Conservation (phyloP, 2,113 vertebrate species). For the Muscicapa adusta region DNA sequence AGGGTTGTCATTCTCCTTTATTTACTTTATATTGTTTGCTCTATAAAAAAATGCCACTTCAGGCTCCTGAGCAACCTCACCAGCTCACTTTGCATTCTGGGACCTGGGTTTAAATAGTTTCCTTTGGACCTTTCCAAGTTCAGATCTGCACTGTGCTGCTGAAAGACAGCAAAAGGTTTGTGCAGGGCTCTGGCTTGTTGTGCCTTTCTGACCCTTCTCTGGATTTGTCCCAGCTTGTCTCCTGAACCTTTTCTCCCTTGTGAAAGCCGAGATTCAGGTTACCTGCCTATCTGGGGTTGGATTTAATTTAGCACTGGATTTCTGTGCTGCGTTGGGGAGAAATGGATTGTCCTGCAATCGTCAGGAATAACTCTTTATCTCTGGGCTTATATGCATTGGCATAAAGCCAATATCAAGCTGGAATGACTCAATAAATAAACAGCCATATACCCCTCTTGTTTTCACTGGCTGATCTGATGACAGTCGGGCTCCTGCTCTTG, state of each 20-base stretch:
- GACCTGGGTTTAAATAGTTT: conserved; percentile 34
- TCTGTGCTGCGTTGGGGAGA: neutral
- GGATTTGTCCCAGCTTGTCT: conserved; percentile 52
- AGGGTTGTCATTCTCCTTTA: conserved; percentile 32
- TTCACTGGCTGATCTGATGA: conserved; percentile 50
- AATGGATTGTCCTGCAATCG: neutral
- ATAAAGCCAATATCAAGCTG: conserved; percentile 28
- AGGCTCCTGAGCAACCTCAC: conserved; percentile 7
- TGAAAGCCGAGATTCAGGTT: conserved; percentile 40
- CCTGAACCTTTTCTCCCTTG: conserved; percentile 3
- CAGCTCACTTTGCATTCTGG: conserved; percentile 42
- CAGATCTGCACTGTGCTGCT: neutral
- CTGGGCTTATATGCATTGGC: conserved; percentile 23
- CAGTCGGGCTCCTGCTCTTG: conserved; percentile 39
- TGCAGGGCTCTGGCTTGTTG: conserved; percentile 5
- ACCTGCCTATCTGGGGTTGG: neutral
- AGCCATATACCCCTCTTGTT: conserved; percentile 45
- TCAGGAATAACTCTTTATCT: conserved; percentile 31
- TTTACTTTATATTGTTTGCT: conserved; percentile 56
- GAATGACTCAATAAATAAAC: conserved; percentile 64
- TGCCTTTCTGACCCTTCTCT: conserved; percentile 37
- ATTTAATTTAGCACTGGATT: neutral
- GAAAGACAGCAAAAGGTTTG: conserved; percentile 33
- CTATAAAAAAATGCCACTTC: conserved; percentile 37
- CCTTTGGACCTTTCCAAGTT: conserved; percentile 47